These are phyloP conservation scores for Diachrysia chrysitis DNA, from an alignment of 2,888 invertebrate species.

Conservation along the genomic window DNA sequence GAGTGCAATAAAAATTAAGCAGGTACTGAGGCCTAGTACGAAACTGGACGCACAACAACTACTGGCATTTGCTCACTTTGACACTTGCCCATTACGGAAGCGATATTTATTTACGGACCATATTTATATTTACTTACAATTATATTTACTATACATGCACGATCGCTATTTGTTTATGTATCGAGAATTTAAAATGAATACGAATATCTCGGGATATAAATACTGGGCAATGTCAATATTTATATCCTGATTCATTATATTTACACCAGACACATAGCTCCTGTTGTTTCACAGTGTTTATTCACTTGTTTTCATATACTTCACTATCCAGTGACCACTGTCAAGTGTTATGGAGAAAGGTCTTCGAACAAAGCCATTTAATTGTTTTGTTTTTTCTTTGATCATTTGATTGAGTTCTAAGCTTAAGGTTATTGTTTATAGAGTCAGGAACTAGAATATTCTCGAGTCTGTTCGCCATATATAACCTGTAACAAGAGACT, in stretches of 20 bases:
- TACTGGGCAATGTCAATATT: slow-evolving; percentile 1
- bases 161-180: background rate
- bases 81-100: background rate
- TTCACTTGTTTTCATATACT: background rate
- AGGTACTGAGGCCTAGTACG: too few species aligned
- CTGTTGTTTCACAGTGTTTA: background rate
- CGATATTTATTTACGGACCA: background rate
- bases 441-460: too few species aligned
- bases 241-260: background rate
- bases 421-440: too few species aligned
- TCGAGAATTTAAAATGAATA: background rate
- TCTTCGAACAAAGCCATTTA: background rate
- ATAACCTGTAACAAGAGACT: too few species aligned
- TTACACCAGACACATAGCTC: background rate
- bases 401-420: too few species aligned
- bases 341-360: background rate
- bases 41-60: too few species aligned
- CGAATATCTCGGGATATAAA: background rate
- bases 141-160: background rate
- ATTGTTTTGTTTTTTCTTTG: background rate
- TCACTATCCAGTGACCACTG: too few species aligned
- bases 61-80: background rate
- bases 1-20: too few species aligned
- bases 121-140: background rate
- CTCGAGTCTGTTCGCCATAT: too few species aligned